phyloP scores from a whole-genome alignment of 2,113 vertebrate species.

The Coracopsis vasa region DNA sequence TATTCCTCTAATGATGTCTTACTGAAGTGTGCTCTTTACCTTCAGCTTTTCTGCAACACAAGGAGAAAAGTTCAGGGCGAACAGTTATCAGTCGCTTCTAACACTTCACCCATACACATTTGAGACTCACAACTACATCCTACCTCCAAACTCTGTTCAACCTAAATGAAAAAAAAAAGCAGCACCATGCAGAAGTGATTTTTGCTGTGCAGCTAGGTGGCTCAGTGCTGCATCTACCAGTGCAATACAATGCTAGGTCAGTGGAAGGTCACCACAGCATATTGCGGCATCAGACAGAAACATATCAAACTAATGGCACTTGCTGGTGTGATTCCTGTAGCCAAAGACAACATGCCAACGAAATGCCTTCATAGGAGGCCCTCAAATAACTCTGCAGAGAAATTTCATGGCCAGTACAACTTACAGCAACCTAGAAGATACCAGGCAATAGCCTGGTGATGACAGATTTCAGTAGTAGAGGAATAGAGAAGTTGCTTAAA shows the following conservation, averaged over 20 bases:
- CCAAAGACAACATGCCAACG: background rate
- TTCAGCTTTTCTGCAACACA: background rate
- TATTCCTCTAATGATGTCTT: background rate
- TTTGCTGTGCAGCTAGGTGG: background rate
- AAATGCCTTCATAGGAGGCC: background rate
- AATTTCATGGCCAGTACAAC: background rate
- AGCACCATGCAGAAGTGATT: background rate
- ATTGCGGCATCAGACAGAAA: background rate
- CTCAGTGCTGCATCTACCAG: background rate
- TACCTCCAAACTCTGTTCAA: background rate
- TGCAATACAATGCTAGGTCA: background rate
- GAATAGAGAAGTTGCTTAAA: background rate
- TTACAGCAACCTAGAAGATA: background rate
- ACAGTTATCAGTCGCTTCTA: background rate
- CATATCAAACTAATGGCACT: fast-evolving
- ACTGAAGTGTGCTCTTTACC: background rate
- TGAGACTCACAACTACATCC: background rate
- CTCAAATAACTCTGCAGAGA: background rate
- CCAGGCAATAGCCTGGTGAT: background rate
- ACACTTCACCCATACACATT: background rate
- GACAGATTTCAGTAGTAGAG: background rate
- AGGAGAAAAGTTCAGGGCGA: background rate
- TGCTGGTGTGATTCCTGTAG: background rate
- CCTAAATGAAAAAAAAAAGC: background rate
- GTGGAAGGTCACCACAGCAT: background rate